Evolutionary conservation across 2,113 vertebrate genomes (phyloP).

Genomic region (Stomatorhinus ivindoensis): DNA sequence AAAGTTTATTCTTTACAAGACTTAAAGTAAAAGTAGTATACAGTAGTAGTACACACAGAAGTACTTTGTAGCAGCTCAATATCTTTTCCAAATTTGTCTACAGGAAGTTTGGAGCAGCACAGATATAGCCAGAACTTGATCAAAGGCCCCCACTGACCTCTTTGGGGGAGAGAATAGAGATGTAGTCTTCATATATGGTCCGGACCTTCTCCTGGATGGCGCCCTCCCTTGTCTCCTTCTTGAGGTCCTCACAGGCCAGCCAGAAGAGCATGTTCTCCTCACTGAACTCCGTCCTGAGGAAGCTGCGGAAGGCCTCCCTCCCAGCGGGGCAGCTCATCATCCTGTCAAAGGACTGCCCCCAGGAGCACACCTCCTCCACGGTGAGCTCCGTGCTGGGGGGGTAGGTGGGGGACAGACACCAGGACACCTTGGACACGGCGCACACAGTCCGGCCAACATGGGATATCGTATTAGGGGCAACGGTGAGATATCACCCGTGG

Average conservation of each 20-base stretch:
- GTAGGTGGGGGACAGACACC: background rate
- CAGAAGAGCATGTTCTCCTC: constrained; percentile 99
- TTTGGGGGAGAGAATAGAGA: constrained; percentile 98
- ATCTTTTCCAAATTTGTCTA: too few relatives aligned
- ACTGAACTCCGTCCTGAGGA: constrained; percentile 93
- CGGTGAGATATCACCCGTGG: background rate
- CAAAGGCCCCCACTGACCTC: constrained; percentile 63
- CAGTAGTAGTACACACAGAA: too few relatives aligned
- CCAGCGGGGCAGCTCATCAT: constrained; percentile 83
- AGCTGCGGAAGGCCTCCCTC: constrained; percentile 85
- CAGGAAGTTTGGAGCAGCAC: too few relatives aligned
- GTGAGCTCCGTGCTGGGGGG: constrained; percentile 72
- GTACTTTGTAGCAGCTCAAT: too few relatives aligned
- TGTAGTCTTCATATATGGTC: constrained; percentile 92
- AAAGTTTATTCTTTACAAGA: too few relatives aligned
- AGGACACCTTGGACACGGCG: background rate
- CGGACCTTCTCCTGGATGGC: constrained; percentile 83
- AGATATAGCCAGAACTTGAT: too few relatives aligned
- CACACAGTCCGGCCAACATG: background rate
- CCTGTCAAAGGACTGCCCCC: constrained; percentile 94
- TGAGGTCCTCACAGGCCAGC: constrained; percentile 92
- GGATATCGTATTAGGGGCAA: background rate
- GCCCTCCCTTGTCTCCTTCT: constrained; percentile 77
- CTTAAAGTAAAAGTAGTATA: too few relatives aligned
- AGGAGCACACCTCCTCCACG: constrained; percentile 77